These are phyloP conservation scores for Dicyrtomina minuta DNA, from an alignment of 2,888 invertebrate species.

Conservation along the genomic window DNA sequence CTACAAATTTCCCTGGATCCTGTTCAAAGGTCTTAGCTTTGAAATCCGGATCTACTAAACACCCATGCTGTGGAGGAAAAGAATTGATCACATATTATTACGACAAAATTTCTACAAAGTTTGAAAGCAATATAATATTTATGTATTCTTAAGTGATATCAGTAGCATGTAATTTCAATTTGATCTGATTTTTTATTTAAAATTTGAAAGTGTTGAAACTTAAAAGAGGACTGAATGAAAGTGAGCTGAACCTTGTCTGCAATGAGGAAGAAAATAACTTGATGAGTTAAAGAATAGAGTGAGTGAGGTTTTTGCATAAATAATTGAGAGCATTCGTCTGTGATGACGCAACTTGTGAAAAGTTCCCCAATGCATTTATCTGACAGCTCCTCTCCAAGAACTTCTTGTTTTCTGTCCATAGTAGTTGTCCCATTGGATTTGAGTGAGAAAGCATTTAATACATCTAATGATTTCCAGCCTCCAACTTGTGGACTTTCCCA, in stretches of 20 bases:
- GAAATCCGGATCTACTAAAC: conserved; percentile 3
- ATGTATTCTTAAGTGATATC: neutral
- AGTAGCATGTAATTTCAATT: neutral
- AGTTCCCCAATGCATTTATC: conserved; percentile 45
- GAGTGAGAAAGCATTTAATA: neutral
- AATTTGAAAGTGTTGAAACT: neutral
- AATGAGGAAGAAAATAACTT: conserved; percentile 46
- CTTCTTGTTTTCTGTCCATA: conserved; percentile 31
- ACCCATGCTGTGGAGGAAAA: conserved; percentile 15
- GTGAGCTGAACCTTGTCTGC: conserved; percentile 44
- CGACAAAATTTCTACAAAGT: neutral
- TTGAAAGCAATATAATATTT: neutral
- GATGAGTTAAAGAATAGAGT: conserved; percentile 48
- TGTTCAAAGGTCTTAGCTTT: neutral
- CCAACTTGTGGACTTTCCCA: conserved; percentile 41
- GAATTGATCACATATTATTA: conserved; percentile 1
- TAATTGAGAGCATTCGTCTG: conserved; percentile 34
- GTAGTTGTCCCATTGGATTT: conserved; percentile 17
- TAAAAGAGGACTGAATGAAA: no score
- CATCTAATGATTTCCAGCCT: conserved; percentile 32
- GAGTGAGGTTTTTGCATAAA: conserved; percentile 39
- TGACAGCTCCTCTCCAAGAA: conserved; percentile 39
- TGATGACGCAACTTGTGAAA: conserved; percentile 35
- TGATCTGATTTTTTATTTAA: neutral
- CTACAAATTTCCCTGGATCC: conserved; percentile 23